Evolutionary conservation across 2,797 vertebrate genomes (phyloP).

Genomic region (Xenopus petersii): DNA sequence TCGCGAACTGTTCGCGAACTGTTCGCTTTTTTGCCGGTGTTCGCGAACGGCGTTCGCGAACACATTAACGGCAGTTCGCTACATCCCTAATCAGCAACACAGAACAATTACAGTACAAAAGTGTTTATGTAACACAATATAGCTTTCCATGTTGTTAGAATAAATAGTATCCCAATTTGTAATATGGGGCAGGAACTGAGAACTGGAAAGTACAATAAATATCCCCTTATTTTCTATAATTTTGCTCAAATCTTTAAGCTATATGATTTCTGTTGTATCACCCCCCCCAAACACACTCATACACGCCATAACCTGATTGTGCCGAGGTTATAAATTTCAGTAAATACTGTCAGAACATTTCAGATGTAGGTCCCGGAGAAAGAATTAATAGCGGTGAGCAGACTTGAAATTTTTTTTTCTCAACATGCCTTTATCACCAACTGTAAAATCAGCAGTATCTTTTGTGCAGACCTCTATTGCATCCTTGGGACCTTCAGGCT

Average conservation of each 20-base stretch:
- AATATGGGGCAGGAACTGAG: no score
- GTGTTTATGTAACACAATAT: no score
- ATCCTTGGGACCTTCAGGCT: constrained; percentile 38
- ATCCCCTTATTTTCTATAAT: constrained; percentile 23
- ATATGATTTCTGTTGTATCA: constrained; percentile 16
- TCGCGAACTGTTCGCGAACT: no score
- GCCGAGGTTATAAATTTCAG: constrained; percentile 42
- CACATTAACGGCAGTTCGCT: no score
- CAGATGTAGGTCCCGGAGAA: constrained; percentile 32
- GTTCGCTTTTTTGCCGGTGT: no score
- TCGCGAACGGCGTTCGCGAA: no score
- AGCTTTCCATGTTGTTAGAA: no score
- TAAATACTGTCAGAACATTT: constrained; percentile 46
- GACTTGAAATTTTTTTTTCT: constrained; percentile 33
- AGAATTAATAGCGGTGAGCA: constrained; percentile 44
- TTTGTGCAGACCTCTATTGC: constrained; percentile 33
- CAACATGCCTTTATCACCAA: constrained; percentile 40
- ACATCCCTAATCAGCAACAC: no score
- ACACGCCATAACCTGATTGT: constrained; percentile 37
- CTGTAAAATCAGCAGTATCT: constrained; percentile 44
- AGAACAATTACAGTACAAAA: no score
- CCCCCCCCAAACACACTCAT: background rate
- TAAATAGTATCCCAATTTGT: no score
- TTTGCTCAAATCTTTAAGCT: constrained; percentile 37
- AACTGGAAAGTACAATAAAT: constrained; percentile 16